Evolutionary conservation across 2,888 invertebrate species (phyloP), one percentile per base, ranked within the genome.

Genomic region (Polymixis flavicincta): DNA sequence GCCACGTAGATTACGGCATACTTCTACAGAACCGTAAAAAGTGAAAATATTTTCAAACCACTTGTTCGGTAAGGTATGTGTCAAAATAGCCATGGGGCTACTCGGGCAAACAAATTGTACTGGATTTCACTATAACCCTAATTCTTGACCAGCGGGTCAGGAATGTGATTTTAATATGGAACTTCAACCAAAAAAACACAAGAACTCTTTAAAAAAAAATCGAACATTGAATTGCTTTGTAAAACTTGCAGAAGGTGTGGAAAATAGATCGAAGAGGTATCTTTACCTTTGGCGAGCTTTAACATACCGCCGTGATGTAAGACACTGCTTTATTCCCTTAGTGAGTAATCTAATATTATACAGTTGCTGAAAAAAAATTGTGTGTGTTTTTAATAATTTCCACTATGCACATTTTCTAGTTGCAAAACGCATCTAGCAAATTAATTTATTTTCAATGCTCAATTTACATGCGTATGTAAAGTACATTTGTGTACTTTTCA

Each of bases 361-460:
- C 17, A 28, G 57, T 17, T 28, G 19, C 28, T 59, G 9, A 11
- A 17, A 42, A 54, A 42, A 28, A n/a, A n/a, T 9, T n/a, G 22
- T n/a, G 25, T 73, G 25, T 52, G 17, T 17, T 32, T 54, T 74
- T 32, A 68, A 37, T 70, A 70, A 68, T 45, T 52, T 52, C 19
- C 25, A 25, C 8, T 54, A 22, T 17, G 45, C 7, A 32, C n/a
- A 65, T 57, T 52, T 52, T 32, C 14, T 48, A 60, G 19, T 19
- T 28, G 11, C 45, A 42, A 50, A 37, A 32, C 6, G 17, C 54
- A 42, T 57, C 19, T 57, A 17, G 22, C 14, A 74, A 7, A 48
- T 50, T 1, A 42, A 22, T 45, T 42, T 52, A 14, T 66, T 75
- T 45, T 32, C 19, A 52, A 11, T 28, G 7, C 11, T 19, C 11